Base-by-base conservation (phyloP, 1,140 invertebrate species). In the Zaprionus lachaisei region DNA sequence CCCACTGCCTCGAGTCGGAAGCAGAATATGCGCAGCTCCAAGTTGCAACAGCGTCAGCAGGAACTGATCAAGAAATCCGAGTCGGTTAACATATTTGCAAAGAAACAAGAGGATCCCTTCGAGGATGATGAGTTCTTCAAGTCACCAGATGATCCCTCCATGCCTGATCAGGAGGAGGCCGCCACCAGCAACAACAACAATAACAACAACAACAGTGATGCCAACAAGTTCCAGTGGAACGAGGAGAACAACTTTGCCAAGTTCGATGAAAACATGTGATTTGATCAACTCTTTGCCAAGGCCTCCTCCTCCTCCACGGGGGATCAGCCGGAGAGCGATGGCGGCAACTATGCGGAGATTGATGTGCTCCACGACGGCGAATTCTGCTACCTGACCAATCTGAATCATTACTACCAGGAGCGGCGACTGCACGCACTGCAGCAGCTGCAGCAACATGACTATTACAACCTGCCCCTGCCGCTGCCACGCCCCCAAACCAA, bases 51-150 rank as follows among this genome's bases (percentile, higher is more conserved):
- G 67, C 81, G 85, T 0, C 92, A 93, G 72, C 92, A 93, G 72
- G 94, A 94, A 56, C 94, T 96, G 66, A 95, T 96, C 22, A 96
- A 96, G 80, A 97, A 97, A 92, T 97, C 97, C 0, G 96, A 97
- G 85, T 97, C 97, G 3, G 95, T 97, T 17, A 97, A 97, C 91
- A 97, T 98, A 77, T 98, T 98, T 93, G 95, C 95, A 6, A 94
- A 96, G 49, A 94, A 95, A 67, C 94, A 96, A 80, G 95, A 94
- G 83, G 97, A 97, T 94, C 97, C 97, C 5, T 98, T 98, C 92
- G 96, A 97, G 75, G 96, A 97, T 65, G 97, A 97, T 76, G 96
- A 97, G 80, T 98, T 98, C 93, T 97, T 97, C 83, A 96, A 95
- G 38, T 85, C 84, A n/a, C 86, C 92, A 12, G 79, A 78, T 4